phyloP scores from a whole-genome alignment of 2,888 invertebrate genomes.

The Synanthedon formicaeformis region DNA sequence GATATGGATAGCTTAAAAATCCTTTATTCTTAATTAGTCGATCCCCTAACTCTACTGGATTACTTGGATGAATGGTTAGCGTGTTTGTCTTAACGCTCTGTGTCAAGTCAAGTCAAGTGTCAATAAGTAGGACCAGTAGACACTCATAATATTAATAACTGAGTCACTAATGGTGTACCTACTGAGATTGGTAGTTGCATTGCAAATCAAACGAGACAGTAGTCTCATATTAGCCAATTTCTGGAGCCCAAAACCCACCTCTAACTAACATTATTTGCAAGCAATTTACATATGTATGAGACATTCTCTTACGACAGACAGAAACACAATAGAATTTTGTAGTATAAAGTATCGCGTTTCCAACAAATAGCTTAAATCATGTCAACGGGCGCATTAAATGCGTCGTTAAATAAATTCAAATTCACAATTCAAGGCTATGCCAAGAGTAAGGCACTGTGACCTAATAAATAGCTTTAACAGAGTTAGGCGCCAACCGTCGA shows the following conservation, averaged over 20 bases:
- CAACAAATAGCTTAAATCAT: constrained; percentile 2
- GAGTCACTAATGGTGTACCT: too few relatives aligned
- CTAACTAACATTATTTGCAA: not conserved
- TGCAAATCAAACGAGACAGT: too few relatives aligned
- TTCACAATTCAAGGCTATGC: constrained; percentile 8
- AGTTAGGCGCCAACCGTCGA: constrained; percentile 30
- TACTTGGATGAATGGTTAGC: too few relatives aligned
- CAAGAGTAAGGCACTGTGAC: constrained; percentile 1
- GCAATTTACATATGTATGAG: not conserved
- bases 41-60: too few relatives aligned
- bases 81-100: too few relatives aligned
- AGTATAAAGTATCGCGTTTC: not conserved
- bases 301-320: not conserved
- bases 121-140: too few relatives aligned
- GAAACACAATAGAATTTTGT: not conserved
- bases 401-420: constrained; percentile 10
- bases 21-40: too few relatives aligned
- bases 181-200: too few relatives aligned
- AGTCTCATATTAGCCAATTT: not conserved
- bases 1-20: too few relatives aligned
- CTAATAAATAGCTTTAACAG: constrained; percentile 8
- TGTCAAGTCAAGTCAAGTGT: too few relatives aligned
- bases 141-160: too few relatives aligned
- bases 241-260: not conserved
- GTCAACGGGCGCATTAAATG: constrained; percentile 6